phyloP scores from a whole-genome alignment of 2,113 vertebrate genomes.

The Setophaga kirtlandii region DNA sequence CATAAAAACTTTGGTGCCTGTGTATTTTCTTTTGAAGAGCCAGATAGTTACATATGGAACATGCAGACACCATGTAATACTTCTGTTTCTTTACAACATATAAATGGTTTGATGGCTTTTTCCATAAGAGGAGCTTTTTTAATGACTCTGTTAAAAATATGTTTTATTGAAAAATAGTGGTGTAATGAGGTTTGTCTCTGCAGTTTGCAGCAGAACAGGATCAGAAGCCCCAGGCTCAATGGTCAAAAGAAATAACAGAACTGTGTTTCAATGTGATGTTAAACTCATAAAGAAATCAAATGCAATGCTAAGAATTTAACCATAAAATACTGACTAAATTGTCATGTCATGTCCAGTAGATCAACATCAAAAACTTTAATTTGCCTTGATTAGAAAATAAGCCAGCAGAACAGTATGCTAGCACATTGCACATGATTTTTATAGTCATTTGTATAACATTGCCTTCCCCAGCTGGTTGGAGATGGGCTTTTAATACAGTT shows the following conservation, averaged over 20 bases:
- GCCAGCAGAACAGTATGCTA: not conserved
- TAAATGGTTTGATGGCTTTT: conserved; percentile 27
- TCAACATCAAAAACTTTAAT: fast-evolving
- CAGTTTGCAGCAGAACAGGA: not conserved
- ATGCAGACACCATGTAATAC: not conserved
- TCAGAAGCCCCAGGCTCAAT: not conserved
- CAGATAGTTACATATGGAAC: not conserved
- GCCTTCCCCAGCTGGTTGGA: not conserved
- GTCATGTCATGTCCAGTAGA: not conserved
- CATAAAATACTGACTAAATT: not conserved
- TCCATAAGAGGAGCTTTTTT: not conserved
- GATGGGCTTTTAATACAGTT: not conserved
- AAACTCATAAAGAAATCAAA: not conserved
- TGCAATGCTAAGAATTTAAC: not conserved
- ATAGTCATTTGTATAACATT: not conserved
- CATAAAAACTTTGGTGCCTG: not conserved
- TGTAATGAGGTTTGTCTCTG: not conserved
- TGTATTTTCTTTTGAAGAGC: not conserved
- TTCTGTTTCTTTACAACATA: conserved; percentile 21
- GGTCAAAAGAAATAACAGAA: not conserved
- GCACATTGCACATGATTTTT: not conserved
- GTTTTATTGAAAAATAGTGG: not conserved
- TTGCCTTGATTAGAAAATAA: not conserved
- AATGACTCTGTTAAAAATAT: conserved; percentile 10
- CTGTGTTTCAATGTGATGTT: not conserved